Evolutionary conservation across 2,888 invertebrate species (phyloP), one percentile per base, ranked within the genome.

Genomic region (Cephus runcator): DNA sequence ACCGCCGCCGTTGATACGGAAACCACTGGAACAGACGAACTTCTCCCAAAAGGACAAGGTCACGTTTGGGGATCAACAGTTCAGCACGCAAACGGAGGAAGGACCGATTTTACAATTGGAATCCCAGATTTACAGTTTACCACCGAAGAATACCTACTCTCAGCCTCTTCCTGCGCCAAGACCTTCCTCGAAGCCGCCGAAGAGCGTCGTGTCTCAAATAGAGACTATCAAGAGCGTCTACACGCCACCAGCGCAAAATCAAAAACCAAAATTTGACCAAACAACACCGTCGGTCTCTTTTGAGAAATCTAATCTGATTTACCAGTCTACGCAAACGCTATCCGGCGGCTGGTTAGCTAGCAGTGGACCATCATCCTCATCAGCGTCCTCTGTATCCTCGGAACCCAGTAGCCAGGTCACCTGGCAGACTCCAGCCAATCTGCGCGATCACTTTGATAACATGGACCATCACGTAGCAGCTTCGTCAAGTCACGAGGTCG

Each of bases 241-340:
- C 40, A 77, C 80, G 0, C 82, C 83, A 3, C 76, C 84, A 3
- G 34, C 79, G 15, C 84, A 81, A 31, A 73, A 77, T 9, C 78
- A 81, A 0, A 85, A 83, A 11, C 77, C 82, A 0, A 81, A 78
- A 71, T 82, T 81, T 68, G 87, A 87, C 11, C 77, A 80, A n/a
- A 86, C 83, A 9, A 85, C 88, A 0, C 83, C 90, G 2, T 85
- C 90, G 31, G 92, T 93, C 3, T 94, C 94, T 68, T 90, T 95
- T 12, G 94, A 95, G 88, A 93, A 94, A 88, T 93, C 95, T 3
- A 94, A 94, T 88, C 91, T 95, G 78, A 93, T 95, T 77, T 95
- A 94, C 85, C 95, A 95, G 83, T 94, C 94, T 12, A 94, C 87
- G 2, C 87, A 89, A 34, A 86, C 88, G 0, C 73, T 88, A 1